Evolutionary conservation across 2,797 vertebrate genomes (phyloP).

Genomic region (Coreius guichenoti): DNA sequence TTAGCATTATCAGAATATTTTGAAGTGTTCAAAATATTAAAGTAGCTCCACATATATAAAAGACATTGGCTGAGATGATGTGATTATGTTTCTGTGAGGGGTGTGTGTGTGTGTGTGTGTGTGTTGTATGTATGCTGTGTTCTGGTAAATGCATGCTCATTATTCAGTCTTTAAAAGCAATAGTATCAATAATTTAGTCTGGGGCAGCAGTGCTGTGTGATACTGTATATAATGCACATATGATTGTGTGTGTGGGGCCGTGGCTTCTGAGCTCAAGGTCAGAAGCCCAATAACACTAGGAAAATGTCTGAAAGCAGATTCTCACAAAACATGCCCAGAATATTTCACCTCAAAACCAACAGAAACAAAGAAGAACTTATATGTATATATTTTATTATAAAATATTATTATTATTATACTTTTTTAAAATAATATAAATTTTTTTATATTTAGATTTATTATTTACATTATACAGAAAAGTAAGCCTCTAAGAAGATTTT

Average conservation of each 20-base stretch:
- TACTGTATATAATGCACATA: conserved; percentile 43
- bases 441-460: background rate
- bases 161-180: conserved; percentile 75
- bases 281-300: background rate
- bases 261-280: conserved; percentile 9
- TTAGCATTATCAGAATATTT: background rate
- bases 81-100: conserved; percentile 29
- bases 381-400: background rate
- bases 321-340: background rate
- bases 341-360: background rate
- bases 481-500: background rate
- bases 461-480: background rate
- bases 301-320: background rate
- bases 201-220: conserved; percentile 42
- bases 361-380: background rate
- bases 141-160: conserved; percentile 67
- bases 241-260: conserved; percentile 43
- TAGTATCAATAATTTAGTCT: conserved; percentile 80
- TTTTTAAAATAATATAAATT: background rate
- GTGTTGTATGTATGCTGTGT: conserved; percentile 31
- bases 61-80: background rate
- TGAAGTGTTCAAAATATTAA: background rate
- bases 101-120: conserved; percentile 15
- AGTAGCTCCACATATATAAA: background rate
- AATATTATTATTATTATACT: background rate